Base-by-base conservation (phyloP, 23 tunicate species). In the Botrylloides violaceus region DNA sequence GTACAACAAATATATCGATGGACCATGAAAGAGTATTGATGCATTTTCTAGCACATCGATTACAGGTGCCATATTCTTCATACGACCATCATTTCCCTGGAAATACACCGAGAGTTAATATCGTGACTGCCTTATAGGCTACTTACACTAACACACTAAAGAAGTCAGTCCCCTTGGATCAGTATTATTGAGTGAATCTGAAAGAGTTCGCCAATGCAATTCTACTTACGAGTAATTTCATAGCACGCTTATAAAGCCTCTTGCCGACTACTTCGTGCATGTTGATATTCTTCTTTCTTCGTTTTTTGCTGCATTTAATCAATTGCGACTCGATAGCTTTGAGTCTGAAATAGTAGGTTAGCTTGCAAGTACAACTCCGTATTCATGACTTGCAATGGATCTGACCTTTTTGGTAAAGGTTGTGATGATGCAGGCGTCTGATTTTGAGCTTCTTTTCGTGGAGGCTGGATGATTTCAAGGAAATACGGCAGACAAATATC, bases 401-500 rank as follows among this genome's bases (percentile, higher is more conserved):
- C 55, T 49, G 7, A 66, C 83, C 76, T 50, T 33, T 78, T 58
- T 32, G 76, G 76, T 19, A 78, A 47, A 20, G 83, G 83, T 34
- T 68, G 53, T 0, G 55, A 35, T 25, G 66, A 61, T 30, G 48
- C 21, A 21, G 83, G 56, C 66, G 75, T 66, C 24, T 78, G 65
- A 43, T 29, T 49, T 20, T 4, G 49, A 6, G 32, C 60, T 76
- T 6, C 19, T 56, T 63, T 76, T 50, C 1, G 49, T 50, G 12
- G n/a, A 59, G 84, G 71, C 38, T 34, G 79, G 25, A 77, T 34
- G 21, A 84, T 37, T 53, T 84, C 70, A 3, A 84, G 21, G 35
- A 84, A 84, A 71, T 84, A 84, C 4, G 92, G 92, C 59, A 77
- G 19, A 32, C 78, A 78, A 22, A 77, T 56, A 71, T 79, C 84